Base-by-base conservation (phyloP, 2,888 invertebrate genomes). In the Caenorhabditis sp. region DNA sequence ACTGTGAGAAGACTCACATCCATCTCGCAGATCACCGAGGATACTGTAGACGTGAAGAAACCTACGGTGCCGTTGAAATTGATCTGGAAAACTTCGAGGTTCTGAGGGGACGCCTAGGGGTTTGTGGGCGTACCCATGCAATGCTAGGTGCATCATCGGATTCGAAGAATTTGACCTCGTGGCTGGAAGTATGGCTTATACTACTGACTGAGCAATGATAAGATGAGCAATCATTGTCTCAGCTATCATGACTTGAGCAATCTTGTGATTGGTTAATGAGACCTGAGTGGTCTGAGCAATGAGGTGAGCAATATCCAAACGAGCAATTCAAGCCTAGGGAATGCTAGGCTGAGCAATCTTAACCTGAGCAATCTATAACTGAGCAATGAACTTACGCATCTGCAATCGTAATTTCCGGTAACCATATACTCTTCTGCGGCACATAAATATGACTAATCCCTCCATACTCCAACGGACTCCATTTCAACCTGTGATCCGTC, bases 391-490 rank as follows among this genome's bases (percentile, higher is more conserved):
- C 68, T 35, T 16, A 69, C 74, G 80, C 73, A 35, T 80, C 80
- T 7, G 61, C 66, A 10, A 80, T 74, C 0, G 73, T 59, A 12
- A 80, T 35, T 16, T 80, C 80, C 8, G 80, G 80, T 7, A 80
- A 49, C 80, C 80, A 80, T 19, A 80, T 35, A 7, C 41, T 28
- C n/a, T 24, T 68, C 24, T 73, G 74, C 10, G 80, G 80, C n/a
- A 73, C 73, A 68, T 80, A 80, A 54, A 80, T 68, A 51, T 80
- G 80, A 24, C 58, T 73, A 26, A 80, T 74, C 1, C 82, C 82
- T 28, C 82, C 82, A 68, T 77, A 82, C 16, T 82, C 73, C 22
- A 66, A 16, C n/a, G 82, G 82, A 66, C 77, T 73, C 82, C 82
- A 82, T 31, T 10, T 44, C n/a, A 82, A 22, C 6, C 82, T 35